phyloP scores from a whole-genome alignment of 2,797 vertebrate genomes.

The Heliangelus exortis region DNA sequence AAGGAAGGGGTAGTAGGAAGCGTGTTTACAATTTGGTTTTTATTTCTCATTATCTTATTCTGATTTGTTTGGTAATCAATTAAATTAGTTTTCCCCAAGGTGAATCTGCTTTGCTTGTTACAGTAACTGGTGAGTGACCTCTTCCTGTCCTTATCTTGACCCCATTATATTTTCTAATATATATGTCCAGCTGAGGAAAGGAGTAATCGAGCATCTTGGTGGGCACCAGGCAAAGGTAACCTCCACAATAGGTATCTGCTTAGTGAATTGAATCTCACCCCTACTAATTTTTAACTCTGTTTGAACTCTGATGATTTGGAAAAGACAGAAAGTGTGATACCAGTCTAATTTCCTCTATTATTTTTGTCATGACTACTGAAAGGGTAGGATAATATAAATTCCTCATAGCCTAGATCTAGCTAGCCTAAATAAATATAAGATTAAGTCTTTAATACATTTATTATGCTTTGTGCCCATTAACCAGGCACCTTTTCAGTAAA shows the following conservation, averaged over 20 bases:
- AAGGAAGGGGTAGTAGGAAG: no score
- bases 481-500: neutral
- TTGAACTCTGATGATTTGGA: slow-evolving; percentile 24
- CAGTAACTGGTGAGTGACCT: no score
- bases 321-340: neutral
- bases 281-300: neutral
- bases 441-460: neutral
- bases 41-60: no score
- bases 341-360: neutral
- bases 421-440: neutral
- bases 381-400: neutral
- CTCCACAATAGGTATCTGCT: neutral
- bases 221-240: no score
- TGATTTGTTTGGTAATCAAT: no score
- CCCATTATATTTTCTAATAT: no score
- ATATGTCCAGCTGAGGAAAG: no score
- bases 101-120: no score
- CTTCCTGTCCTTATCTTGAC: no score
- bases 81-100: no score
- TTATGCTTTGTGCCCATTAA: neutral
- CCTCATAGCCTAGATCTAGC: neutral
- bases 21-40: no score
- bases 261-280: neutral
- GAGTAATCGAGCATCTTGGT: no score
- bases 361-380: neutral